A percentile compares a stretch with the other conserved stretches of the same genome.
phyloP scores from a whole-genome alignment of 2,888 invertebrate species.

The Sinotaia quadrata region DNA sequence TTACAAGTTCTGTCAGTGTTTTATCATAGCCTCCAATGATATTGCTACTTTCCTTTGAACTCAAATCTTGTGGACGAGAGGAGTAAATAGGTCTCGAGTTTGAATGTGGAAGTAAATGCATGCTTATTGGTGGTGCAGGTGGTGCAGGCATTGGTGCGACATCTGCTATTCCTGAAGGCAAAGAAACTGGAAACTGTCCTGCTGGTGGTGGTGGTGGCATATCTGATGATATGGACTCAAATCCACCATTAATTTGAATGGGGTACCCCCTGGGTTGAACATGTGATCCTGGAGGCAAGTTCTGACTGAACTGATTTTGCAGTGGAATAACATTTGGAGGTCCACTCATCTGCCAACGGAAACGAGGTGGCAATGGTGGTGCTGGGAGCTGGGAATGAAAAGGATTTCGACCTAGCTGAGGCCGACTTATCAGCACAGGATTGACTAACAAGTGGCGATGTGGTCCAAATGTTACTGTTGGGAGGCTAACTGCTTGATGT shows the following conservation, averaged over 20 bases:
- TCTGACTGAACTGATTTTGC: constrained; percentile 23
- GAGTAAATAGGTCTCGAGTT: constrained; percentile 3
- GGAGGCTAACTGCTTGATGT: constrained; percentile 5
- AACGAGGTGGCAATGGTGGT: constrained; percentile 2
- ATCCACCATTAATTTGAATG: background rate
- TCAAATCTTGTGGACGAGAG: constrained; percentile 16
- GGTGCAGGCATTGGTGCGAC: constrained; percentile 15
- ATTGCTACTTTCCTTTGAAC: constrained; percentile 29
- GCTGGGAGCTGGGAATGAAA: constrained; percentile 2
- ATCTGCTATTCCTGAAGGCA: constrained; percentile 29
- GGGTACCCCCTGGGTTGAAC: background rate
- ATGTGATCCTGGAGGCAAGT: constrained; percentile 23
- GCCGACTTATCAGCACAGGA: constrained; percentile 13
- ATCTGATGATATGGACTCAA: background rate
- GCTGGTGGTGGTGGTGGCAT: background rate
- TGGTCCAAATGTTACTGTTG: constrained; percentile 7
- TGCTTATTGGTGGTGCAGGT: constrained; percentile 17
- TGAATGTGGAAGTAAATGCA: constrained; percentile 18
- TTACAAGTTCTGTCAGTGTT: background rate
- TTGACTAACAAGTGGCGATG: constrained; percentile 21
- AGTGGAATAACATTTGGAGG: constrained; percentile 5
- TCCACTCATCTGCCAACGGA: constrained; percentile 12
- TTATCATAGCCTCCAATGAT: background rate
- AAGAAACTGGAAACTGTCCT: constrained; percentile 40
- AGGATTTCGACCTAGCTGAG: background rate